Conservation (phyloP, 2,888 invertebrate genomes). For the Euplagia quadripunctaria region DNA sequence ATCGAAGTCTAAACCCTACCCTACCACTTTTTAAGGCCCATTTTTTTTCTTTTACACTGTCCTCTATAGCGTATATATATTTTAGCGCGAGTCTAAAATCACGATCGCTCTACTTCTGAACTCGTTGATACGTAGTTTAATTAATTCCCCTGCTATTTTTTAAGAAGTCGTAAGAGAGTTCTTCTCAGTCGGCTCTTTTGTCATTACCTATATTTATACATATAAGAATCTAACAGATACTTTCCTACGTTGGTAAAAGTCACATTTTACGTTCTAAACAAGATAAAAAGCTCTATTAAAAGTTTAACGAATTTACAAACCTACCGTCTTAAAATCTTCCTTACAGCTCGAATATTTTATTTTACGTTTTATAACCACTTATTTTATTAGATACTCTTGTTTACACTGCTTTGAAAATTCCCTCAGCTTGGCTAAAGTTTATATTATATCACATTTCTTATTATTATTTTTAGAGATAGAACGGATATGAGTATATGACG, state of each 20-base stretch:
- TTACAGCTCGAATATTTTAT: conserved; percentile 24
- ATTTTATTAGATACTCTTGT: conserved; percentile 1
- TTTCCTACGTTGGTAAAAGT: conserved; percentile 11
- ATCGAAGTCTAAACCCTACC: not conserved
- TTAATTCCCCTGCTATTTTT: not conserved
- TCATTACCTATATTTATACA: not conserved
- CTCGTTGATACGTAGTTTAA: not conserved
- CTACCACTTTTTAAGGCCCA: not conserved
- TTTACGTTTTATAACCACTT: conserved; percentile 23
- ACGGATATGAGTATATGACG: no score
- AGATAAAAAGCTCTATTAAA: conserved; percentile 52
- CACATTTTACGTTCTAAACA: conserved; percentile 35
- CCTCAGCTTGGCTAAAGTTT: not conserved
- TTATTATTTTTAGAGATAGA: not conserved
- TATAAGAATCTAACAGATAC: not conserved
- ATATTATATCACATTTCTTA: not conserved
- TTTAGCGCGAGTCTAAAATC: no score
- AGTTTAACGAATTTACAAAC: conserved; percentile 46
- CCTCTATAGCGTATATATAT: no score
- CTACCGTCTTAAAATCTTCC: conserved; percentile 25
- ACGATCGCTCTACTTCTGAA: no score
- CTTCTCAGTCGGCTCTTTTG: not conserved
- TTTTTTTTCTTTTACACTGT: no score
- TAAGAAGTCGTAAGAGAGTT: not conserved
- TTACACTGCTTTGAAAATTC: not conserved